phyloP scores from a whole-genome alignment of 2,113 vertebrate species.

The Ornithorhynchus anatinus region DNA sequence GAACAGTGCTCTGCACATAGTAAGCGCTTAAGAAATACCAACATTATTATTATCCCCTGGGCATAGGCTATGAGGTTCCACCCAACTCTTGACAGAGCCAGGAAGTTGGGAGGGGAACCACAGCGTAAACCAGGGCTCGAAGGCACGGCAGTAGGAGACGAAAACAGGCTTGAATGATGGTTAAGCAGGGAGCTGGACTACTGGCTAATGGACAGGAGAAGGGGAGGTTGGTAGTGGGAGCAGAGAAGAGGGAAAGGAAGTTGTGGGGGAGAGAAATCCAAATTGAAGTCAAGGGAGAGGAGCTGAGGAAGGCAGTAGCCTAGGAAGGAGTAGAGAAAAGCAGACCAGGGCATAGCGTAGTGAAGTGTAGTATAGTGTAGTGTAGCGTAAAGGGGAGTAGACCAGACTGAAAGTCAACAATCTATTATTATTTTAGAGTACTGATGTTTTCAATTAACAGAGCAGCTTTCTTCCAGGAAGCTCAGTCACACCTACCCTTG shows the following conservation, averaged over 20 bases:
- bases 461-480: too few species aligned
- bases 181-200: neutral
- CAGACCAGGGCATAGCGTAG: neutral
- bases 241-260: neutral
- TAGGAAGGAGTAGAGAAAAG: neutral
- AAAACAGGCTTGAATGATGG: neutral
- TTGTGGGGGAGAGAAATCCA: conserved; percentile 17
- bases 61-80: neutral
- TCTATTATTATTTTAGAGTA: too few species aligned
- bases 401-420: neutral
- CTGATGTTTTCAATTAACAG: too few species aligned
- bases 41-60: too few species aligned
- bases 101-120: too few species aligned
- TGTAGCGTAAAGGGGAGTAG: neutral
- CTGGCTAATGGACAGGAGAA: neutral
- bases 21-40: too few species aligned
- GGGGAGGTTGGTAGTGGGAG: neutral
- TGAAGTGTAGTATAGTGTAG: accelerated
- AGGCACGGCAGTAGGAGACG: neutral
- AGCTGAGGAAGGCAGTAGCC: too few species aligned
- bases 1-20: too few species aligned
- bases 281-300: conserved; percentile 2
- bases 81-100: too few species aligned
- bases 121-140: accelerated
- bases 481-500: too few species aligned